Base-by-base conservation (phyloP, 2,888 invertebrate species). In the Erebia epiphron region DNA sequence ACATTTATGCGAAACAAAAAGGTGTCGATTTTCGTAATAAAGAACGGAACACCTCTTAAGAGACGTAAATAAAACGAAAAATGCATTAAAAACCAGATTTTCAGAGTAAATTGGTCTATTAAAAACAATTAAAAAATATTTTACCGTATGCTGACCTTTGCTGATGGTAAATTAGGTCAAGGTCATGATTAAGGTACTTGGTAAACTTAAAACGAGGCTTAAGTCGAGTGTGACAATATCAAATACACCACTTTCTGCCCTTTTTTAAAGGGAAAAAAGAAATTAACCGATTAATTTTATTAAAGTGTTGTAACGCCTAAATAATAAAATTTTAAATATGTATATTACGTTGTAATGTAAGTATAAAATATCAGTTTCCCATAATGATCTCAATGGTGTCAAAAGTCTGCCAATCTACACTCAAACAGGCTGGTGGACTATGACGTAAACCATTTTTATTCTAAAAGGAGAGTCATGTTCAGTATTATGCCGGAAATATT, bases 81-180 rank as follows among this genome's bases (percentile, higher is more conserved):
- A 61, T 61, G 43, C 16, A 43, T 18, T 60, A 4, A 41, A 60
- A 60, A 61, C 43, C 10, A 43, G 16, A 43, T 61, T 43, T 61
- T 11, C 10, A 43, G 11, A 16, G 13, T 43, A 46, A 61, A 61
- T 61, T 61, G 61, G 61, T 10, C 61, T 58, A 61, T 61, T 61
- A 61, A 43, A 61, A 61, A 52, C 52, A 52, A 52, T 52, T 52
- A 52, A 54, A 54, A 54, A 54, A 54, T 54, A 10, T 18, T 54
- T 54, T 16, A 54, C 54, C 16, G 54, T 54, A 18, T 18, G 16
- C 16, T 18, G 54, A 54, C 54, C 54, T 54, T 54, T 54, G 18
- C 10, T 16, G 54, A 54, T 54, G 9, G 16, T 2, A 54, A 54
- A 10, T 52, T 16, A 54, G 54, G 54, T 54, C 54, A 54, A 54